phyloP scores from a whole-genome alignment of 1,140 invertebrate genomes.

The Metaphire vulgaris region DNA sequence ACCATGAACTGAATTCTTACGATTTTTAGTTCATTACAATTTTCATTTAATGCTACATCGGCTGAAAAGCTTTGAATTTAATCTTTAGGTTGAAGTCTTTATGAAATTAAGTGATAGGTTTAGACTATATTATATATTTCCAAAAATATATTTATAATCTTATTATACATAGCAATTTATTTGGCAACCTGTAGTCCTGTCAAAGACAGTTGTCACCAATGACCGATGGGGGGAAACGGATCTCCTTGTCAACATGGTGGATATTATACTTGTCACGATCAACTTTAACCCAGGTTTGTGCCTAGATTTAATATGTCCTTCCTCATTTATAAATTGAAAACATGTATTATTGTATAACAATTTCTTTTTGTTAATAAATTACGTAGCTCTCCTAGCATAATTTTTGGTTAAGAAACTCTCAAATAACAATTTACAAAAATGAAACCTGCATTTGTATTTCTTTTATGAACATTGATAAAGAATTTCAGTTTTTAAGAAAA shows the following conservation, averaged over 20 bases:
- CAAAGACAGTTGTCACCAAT: conserved; percentile 76
- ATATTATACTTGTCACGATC: conserved; percentile 71
- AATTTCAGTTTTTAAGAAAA: too few relatives aligned
- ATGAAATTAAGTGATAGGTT: too few relatives aligned
- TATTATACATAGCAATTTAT: conserved; percentile 8
- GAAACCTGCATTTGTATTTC: conserved; percentile 59
- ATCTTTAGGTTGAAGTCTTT: too few relatives aligned
- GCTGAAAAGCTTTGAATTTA: too few relatives aligned
- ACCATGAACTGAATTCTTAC: too few relatives aligned
- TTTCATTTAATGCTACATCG: too few relatives aligned
- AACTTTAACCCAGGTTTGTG: conserved; percentile 68
- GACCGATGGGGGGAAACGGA: conserved; percentile 74
- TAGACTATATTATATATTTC: too few relatives aligned
- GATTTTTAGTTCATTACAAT: too few relatives aligned
- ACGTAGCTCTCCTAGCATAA: neutral
- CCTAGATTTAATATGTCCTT: conserved; percentile 64
- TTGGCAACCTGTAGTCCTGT: conserved; percentile 61
- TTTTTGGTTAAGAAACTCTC: neutral
- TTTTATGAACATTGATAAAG: neutral
- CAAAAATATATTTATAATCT: too few relatives aligned
- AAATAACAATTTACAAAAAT: conserved; percentile 64
- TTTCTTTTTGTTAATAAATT: neutral
- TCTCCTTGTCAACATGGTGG: conserved; percentile 79
- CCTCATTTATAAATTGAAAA: conserved; percentile 76
- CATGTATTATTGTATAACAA: neutral